These are phyloP conservation scores for Drosophila elegans DNA, from an alignment of 1,140 invertebrate genomes.

Conservation along the genomic window DNA sequence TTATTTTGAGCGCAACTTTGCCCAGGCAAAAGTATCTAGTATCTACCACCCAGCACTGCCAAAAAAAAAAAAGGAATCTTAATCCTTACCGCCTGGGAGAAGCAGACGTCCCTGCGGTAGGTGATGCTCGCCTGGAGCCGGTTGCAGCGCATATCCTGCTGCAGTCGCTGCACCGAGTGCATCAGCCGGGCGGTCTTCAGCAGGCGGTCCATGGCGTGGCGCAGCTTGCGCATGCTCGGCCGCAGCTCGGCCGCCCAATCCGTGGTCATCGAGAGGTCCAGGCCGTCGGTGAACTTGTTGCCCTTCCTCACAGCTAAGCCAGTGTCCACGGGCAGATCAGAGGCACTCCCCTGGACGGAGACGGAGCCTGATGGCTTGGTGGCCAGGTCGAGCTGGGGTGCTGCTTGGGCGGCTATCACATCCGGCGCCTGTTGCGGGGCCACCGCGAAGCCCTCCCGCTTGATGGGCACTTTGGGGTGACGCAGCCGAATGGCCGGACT, in stretches of 20 bases:
- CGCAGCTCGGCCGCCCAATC: slow-evolving; percentile 91
- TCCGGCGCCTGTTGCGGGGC: slow-evolving; percentile 67
- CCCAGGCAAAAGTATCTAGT: no score
- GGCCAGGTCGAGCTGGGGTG: slow-evolving; percentile 71
- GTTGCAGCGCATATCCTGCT: slow-evolving; percentile 89
- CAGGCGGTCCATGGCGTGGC: slow-evolving; percentile 92
- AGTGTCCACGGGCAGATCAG: no score
- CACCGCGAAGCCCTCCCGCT: slow-evolving; percentile 74
- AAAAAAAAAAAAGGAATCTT: no score
- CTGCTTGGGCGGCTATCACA: slow-evolving; percentile 48
- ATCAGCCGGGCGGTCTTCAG: slow-evolving; percentile 93
- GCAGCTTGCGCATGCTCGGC: slow-evolving; percentile 92
- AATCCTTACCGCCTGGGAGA: slow-evolving; percentile 93
- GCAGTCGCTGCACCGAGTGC: slow-evolving; percentile 94
- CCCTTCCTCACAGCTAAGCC: slow-evolving; percentile 85
- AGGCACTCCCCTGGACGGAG: no score
- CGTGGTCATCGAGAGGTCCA: slow-evolving; percentile 87
- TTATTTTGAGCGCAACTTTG: no score
- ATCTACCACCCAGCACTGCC: no score
- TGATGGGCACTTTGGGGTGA: slow-evolving; percentile 84
- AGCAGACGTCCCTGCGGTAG: slow-evolving; percentile 93
- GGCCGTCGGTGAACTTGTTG: slow-evolving; percentile 90
- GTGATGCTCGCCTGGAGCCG: slow-evolving; percentile 85
- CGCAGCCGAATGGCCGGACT: slow-evolving; percentile 89
- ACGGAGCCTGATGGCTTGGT: slow-evolving; percentile 47